Base-by-base conservation (phyloP, 2,888 invertebrate species). In the Tolmerus cingulatus region DNA sequence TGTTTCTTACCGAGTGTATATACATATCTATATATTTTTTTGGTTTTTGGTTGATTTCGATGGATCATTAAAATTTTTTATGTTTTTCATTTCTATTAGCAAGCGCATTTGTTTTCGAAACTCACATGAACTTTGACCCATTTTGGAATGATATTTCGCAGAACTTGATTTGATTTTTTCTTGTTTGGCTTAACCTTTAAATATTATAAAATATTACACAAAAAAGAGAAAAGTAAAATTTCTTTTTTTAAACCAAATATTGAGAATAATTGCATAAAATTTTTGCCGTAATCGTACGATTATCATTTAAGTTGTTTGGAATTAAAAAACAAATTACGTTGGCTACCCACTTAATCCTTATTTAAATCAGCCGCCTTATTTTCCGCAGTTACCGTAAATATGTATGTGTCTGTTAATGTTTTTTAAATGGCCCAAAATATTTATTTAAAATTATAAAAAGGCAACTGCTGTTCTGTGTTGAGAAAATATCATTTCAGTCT, bases 141-240 rank as follows among this genome's bases (percentile, higher is more conserved):
- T 91, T 92, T 92, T 91, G 92, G 91, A 92, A 92, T 92, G 92
- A 92, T 92, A 92, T 92, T 92, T 74, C 46, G 30, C 85, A 85
- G 85, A 85, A 85, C 85, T 74, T 74, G 27, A 81, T 86, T 74
- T 86, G 27, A 74, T 43, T 40, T 74, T 74, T 74, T 66, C 66
- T 77, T 40, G n/a, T 77, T 77, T 77, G 34, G 77, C 57, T 84
- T 55, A 46, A 27, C 55, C 34, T 34, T 7, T 34, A 34, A 34
- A 34, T 7, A 0, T 77, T 14, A 82, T 7, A 40, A 82, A 66
- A 40, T 40, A 12, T 66, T 51, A 23, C 34, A 66, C 23, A 23
- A 86, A 43, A 82, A 82, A 66, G n/a, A 34, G n/a, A 43, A 34
- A 43, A n/a, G 19, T 37, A 19, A 74, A 66, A 43, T 55, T 57